Percentiles rank a stretch among this genome's conserved stretches.
phyloP scores from a whole-genome alignment of 2,888 invertebrate genomes.

The Papilio gigon region DNA sequence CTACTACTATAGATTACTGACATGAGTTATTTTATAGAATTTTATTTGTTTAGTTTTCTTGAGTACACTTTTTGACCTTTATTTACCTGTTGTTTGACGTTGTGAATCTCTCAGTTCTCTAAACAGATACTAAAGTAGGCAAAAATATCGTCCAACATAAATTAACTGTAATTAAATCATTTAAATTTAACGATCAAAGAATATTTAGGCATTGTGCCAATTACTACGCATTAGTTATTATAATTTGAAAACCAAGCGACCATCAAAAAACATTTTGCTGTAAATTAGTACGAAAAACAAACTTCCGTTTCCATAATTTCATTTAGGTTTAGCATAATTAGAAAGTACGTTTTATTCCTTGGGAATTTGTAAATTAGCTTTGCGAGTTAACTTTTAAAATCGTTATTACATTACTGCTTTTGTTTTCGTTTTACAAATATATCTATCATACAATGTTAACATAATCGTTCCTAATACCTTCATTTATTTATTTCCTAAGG shows the following conservation, averaged over 20 bases:
- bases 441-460: no score
- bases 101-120: no score
- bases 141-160: no score
- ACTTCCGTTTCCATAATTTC: conserved; percentile 34
- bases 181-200: not conserved
- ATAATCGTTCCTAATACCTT: no score
- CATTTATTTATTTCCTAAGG: no score
- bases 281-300: conserved; percentile 30
- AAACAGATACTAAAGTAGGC: no score
- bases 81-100: no score
- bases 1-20: not conserved
- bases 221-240: conserved; percentile 11
- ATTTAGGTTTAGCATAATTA: conserved; percentile 31
- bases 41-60: conserved; percentile 4
- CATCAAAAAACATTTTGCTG: conserved; percentile 31
- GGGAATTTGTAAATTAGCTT: conserved; percentile 35
- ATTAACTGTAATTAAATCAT: no score
- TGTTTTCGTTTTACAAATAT: no score
- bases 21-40: not conserved
- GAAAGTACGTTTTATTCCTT: conserved; percentile 34
- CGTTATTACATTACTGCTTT: conserved; percentile 2
- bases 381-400: conserved; percentile 26
- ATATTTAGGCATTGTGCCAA: conserved; percentile 9
- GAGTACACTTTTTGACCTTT: not conserved
- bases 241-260: conserved; percentile 18